Evolutionary conservation across 2,113 vertebrate species (phyloP).

Genomic region (Lanius ludovicianus): DNA sequence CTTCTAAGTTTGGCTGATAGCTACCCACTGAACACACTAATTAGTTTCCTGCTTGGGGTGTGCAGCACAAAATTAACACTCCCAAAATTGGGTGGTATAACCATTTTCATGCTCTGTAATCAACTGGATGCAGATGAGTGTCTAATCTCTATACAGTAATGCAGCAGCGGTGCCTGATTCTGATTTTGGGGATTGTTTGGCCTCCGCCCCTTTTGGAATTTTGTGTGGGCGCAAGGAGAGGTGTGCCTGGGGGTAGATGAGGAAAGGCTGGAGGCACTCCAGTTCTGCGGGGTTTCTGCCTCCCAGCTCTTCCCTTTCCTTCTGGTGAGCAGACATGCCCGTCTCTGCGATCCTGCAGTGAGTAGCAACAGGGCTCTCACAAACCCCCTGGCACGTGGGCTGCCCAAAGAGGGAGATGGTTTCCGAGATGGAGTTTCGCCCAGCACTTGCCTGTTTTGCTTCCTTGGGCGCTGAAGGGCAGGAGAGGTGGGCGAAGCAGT

Average conservation of each 20-base stretch:
- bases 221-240: not conserved
- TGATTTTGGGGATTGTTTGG: not conserved
- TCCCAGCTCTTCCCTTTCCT: not conserved
- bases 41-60: not conserved
- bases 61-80: not conserved
- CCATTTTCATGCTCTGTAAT: not conserved
- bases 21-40: slow-evolving; percentile 30
- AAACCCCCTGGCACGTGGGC: not conserved
- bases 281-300: not conserved
- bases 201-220: not conserved
- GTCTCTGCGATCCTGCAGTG: not conserved
- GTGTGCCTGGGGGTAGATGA: not conserved
- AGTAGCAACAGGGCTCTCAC: not conserved
- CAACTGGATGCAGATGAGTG: not conserved
- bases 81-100: not conserved
- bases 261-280: not conserved
- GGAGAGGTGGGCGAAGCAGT: not conserved
- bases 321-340: not conserved
- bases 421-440: not conserved
- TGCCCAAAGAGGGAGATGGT: not conserved
- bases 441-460: not conserved
- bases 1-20: slow-evolving; percentile 9
- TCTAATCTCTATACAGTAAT: not conserved
- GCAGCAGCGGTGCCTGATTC: not conserved
- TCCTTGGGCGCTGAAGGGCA: not conserved